phyloP scores from a whole-genome alignment of 37 sponge, comb jelly and placozoan species.

The Spongilla lacustris region DNA sequence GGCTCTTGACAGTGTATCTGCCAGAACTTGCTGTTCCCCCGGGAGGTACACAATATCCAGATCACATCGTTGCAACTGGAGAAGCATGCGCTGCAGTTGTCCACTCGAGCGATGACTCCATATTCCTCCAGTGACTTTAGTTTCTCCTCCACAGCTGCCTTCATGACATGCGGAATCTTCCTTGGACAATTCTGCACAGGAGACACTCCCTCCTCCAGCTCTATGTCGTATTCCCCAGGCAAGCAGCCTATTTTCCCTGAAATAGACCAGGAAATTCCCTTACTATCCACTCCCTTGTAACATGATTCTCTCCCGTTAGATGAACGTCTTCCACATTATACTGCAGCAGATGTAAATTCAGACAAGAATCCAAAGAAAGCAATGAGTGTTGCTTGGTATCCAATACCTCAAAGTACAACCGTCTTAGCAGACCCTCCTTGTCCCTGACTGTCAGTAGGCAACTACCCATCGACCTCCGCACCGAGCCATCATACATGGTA shows the following conservation, averaged over 20 bases:
- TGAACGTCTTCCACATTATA: background rate
- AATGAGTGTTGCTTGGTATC: background rate
- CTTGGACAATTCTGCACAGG: slow-evolving; percentile 20
- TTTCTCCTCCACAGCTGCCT: slow-evolving; percentile 3
- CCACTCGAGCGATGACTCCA: slow-evolving; percentile 30
- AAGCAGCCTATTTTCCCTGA: slow-evolving; percentile 6
- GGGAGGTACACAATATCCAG: too few species aligned
- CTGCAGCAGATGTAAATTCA: background rate
- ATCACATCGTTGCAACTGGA: too few species aligned
- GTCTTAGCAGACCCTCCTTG: background rate
- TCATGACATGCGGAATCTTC: slow-evolving; percentile 22
- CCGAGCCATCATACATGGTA: background rate
- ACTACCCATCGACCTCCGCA: background rate
- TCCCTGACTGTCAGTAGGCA: background rate
- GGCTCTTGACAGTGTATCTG: too few species aligned
- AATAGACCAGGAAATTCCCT: slow-evolving; percentile 3
- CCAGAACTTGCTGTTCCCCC: too few species aligned
- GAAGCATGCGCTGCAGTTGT: too few species aligned
- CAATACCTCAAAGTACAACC: slow-evolving; percentile 7
- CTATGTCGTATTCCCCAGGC: slow-evolving; percentile 12
- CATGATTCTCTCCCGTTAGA: background rate
- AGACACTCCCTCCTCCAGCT: slow-evolving; percentile 8
- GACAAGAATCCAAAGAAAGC: slow-evolving; percentile 10
- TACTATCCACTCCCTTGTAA: background rate
- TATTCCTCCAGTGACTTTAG: slow-evolving; percentile 11